Percentiles rank a stretch among this genome's conserved stretches.
These are phyloP conservation scores for Gymnocephalus cernua DNA, from an alignment of 2,113 vertebrate species.

Conservation along the genomic window DNA sequence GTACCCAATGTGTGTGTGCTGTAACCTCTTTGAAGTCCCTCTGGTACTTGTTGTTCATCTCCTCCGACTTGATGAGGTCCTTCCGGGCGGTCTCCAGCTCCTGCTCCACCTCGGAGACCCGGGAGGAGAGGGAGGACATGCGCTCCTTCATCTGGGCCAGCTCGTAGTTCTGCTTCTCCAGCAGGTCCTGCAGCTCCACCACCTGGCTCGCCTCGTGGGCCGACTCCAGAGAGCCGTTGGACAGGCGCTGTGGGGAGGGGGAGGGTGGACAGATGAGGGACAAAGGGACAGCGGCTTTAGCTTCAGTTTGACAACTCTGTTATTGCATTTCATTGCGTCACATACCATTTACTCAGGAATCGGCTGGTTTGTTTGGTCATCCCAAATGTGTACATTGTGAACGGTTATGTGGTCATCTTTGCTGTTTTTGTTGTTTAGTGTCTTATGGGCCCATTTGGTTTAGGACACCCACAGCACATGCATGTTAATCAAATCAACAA, in stretches of 20 bases:
- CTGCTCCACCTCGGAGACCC: constrained; percentile 97
- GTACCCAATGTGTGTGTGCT: background rate
- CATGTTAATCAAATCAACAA: background rate
- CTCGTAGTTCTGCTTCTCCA: constrained; percentile 99
- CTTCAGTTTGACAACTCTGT: background rate
- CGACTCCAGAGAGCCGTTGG: constrained; percentile 96
- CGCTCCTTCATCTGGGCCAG: constrained; percentile 99
- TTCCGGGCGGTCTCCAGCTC: constrained; percentile 97
- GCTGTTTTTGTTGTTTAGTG: background rate
- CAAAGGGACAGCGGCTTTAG: background rate
- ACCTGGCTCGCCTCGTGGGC: constrained; percentile 95
- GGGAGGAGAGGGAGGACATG: constrained; percentile 93
- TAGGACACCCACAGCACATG: background rate
- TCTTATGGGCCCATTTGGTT: background rate
- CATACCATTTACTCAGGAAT: background rate
- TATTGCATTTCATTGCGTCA: background rate
- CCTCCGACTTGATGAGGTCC: constrained; percentile 98
- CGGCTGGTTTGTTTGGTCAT: background rate
- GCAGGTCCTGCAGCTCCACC: constrained; percentile 95
- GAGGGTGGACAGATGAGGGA: background rate
- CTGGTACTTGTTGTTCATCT: constrained; percentile 98
- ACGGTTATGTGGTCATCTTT: background rate
- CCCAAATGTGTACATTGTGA: background rate
- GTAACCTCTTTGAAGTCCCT: constrained; percentile 98
- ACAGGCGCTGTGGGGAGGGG: constrained; percentile 87